A percentile compares a stretch with the other conserved stretches of the same genome.
Conservation (phyloP, 2,888 invertebrate species). For the Tolmerus cingulatus region DNA sequence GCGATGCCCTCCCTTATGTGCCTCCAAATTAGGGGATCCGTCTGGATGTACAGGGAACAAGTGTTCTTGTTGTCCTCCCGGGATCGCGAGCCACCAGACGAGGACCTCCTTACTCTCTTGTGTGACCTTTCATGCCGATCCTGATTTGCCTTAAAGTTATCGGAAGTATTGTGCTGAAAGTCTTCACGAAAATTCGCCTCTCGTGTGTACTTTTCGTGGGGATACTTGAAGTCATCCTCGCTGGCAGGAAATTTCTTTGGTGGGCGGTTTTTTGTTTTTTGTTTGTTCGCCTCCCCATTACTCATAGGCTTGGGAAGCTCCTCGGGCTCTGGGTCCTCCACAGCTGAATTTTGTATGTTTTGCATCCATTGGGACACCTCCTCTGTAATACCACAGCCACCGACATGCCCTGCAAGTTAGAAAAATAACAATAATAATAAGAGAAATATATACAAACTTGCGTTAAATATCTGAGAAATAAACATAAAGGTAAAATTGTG, state of each 20-base stretch:
- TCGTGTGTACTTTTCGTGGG: slow-evolving; percentile 78
- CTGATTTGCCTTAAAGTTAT: slow-evolving; percentile 59
- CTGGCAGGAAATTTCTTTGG: slow-evolving; percentile 39
- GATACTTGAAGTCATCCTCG: slow-evolving; percentile 64
- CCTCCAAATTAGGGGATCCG: slow-evolving; percentile 97
- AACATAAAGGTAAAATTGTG: background rate
- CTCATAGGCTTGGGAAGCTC: slow-evolving; percentile 50
- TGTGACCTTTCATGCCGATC: slow-evolving; percentile 64
- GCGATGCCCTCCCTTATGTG: slow-evolving; percentile 86
- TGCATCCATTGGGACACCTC: slow-evolving; percentile 94
- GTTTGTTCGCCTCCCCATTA: slow-evolving; percentile 43
- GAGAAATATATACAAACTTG: background rate
- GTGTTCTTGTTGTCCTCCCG: slow-evolving; percentile 83
- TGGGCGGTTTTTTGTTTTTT: slow-evolving; percentile 48
- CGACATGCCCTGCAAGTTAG: slow-evolving; percentile 73
- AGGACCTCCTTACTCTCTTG: slow-evolving; percentile 67
- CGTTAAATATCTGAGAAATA: background rate
- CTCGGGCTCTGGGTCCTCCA: slow-evolving; percentile 65
- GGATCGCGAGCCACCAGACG: slow-evolving; percentile 60
- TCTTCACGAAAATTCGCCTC: slow-evolving; percentile 70
- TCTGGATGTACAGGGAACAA: slow-evolving; percentile 96
- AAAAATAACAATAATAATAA: background rate
- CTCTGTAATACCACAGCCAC: slow-evolving; percentile 88
- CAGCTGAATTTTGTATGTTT: slow-evolving; percentile 80
- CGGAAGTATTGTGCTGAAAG: background rate